Base-by-base conservation (phyloP, 2,113 vertebrate genomes). In the Thryonomys swinderianus region DNA sequence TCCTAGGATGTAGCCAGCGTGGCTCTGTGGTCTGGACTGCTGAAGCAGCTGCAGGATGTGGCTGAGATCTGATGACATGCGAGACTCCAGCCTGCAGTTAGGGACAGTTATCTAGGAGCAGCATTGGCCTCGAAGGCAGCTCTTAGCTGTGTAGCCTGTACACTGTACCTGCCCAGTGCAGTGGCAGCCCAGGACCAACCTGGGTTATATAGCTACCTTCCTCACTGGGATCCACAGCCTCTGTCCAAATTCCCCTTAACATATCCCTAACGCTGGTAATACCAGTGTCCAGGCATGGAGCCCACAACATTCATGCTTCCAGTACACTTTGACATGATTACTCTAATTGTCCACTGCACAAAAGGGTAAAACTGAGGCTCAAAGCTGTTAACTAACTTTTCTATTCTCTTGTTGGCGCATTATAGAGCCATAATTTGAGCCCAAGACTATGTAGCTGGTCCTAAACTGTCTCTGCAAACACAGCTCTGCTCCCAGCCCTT, bases 1-100 rank as follows among this genome's bases (percentile, higher is more conserved):
- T 98, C 99, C 98, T 16, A 98, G 98, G 74, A 99, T 99, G 97
- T 99, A 99, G 0, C 99, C 98, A 0, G 99, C 98, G 0, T 99
- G 99, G 81, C 99, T 99, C 55, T 98, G 99, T 76, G 99, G 98
- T 96, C 98, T 98, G 97, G 99, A 99, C 93, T 99, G 98, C 97
- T 99, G 99, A 87, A 99, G 99, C 84, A 99, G 99, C 98, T 99
- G 99, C 67, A 99, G 99, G 98, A 99, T 99, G 97, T 98, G 98
- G 25, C 97, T 99, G 97, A 99, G 99, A 88, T 99, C 99, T 86
- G 99, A 98, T 7, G 99, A 99, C 99, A 99, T 98, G 37, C 99
- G 99, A 87, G 99, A 99, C 98, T 99, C 99, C 98, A 99, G 95
- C 96, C 99, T 99, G 94, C 34, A 78, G 79, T 88, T 0, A 95